Base-by-base conservation (phyloP, 2,797 vertebrate genomes). In the Decapterus maruadsi region DNA sequence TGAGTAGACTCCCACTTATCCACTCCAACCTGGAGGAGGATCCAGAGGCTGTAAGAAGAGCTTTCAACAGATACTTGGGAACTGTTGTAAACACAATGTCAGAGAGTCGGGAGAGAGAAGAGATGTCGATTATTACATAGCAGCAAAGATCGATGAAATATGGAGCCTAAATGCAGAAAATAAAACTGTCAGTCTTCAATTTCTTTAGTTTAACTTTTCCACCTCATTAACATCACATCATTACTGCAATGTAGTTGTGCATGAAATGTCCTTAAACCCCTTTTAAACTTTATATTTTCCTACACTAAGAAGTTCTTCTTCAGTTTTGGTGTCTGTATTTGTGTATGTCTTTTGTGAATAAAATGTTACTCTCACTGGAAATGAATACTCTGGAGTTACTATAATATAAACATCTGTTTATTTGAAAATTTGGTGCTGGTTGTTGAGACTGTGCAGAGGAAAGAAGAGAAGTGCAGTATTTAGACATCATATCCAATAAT, bases 21-120 rank as follows among this genome's bases (percentile, higher is more conserved):
- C 96, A 99, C 79, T 99, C 97, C 8, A 96, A 97, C 85, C 94
- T 99, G 34, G 98, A 99, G 80, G 97, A 99, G 4, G 96, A 98
- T 64, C 96, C 98, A 0, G 98, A 99, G 87, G 96, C 97, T 43
- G 92, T 97, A 78, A 95, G 96, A 20, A 90, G 91, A 85, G 96
- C 96, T 71, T 99, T 99, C 82, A 85, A 94, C 11, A 96, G 93
- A 77, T 99, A 98, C 79, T 89, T 99, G 84, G 96, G 90, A 86
- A 95, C 90, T 36, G 92, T 99, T 20, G 77, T 96, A 60, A 96
- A 89, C 14, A 84, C 95, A 7, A 88, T 99, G 86, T 97, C 97
- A 2, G 98, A 99, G 91, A 98, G 90, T 88, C 94, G 96, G 84
- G 98, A 99, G 70, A 93, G 87, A 63, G 98, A 99, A 81, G 98